Evolutionary conservation across 23 tunicate species (phyloP).

Genomic region (Ascidia mentula): DNA sequence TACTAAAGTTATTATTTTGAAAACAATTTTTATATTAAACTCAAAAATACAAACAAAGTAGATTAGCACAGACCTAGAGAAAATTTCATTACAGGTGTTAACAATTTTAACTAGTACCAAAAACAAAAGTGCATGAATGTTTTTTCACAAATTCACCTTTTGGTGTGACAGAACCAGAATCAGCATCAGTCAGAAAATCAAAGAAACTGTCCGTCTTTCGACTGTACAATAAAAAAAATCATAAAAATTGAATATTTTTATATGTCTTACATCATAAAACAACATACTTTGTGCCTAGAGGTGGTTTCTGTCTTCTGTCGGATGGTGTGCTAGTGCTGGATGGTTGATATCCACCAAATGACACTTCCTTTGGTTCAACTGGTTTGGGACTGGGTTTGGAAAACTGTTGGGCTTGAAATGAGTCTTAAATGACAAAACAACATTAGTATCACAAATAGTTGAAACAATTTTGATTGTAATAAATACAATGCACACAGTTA

Average conservation of each 20-base stretch:
- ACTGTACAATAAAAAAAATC: not conserved
- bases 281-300: not conserved
- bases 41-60: no score
- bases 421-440: not conserved
- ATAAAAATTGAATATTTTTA: not conserved
- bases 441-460: no score
- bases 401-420: not conserved
- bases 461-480: not conserved
- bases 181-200: not conserved
- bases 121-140: no score
- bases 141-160: not conserved
- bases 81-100: no score
- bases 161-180: not conserved
- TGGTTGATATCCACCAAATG: slow-evolving; percentile 64
- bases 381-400: slow-evolving; percentile 15
- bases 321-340: slow-evolving; percentile 3
- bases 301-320: not conserved
- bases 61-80: no score
- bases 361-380: slow-evolving; percentile 22
- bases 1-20: no score
- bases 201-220: not conserved
- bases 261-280: not conserved
- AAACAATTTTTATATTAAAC: no score
- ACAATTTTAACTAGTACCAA: no score
- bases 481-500: not conserved